Conservation (phyloP, 2,888 invertebrate species). For the Neoaliturus tenellus region DNA sequence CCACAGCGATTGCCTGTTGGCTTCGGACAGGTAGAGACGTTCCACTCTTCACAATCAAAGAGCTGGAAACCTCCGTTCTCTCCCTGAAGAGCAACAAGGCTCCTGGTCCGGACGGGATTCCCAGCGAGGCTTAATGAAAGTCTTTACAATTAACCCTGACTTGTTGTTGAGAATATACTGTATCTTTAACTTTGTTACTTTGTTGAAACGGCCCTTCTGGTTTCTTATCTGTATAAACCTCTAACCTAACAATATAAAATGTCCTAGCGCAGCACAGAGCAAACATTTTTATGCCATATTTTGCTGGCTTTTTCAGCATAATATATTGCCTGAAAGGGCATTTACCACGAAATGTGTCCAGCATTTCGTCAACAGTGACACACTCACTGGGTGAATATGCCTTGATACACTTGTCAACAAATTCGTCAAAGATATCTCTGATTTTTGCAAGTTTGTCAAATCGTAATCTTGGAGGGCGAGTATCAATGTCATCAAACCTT, state of each 20-base stretch:
- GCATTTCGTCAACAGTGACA: conserved; percentile 38
- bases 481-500: conserved; percentile 39
- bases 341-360: conserved; percentile 41
- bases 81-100: too few species aligned
- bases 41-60: too few species aligned
- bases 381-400: conserved; percentile 42
- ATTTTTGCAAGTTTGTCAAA: conserved; percentile 10
- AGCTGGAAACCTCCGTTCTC: too few species aligned
- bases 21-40: too few species aligned
- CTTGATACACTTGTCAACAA: conserved; percentile 31
- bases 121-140: too few species aligned
- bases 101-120: too few species aligned
- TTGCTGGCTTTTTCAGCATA: conserved; percentile 9
- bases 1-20: too few species aligned
- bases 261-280: background rate
- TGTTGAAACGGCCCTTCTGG: background rate
- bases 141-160: too few species aligned
- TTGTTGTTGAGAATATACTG: too few species aligned
- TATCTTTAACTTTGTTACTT: background rate
- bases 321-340: conserved; percentile 31
- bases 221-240: background rate
- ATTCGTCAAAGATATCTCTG: conserved; percentile 15
- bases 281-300: conserved; percentile 38
- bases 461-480: background rate
- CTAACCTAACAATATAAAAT: conserved; percentile 25